Evolutionary conservation across 1,140 invertebrate genomes (phyloP), one percentile per base, ranked within the genome.

Genomic region (Pygmarrhopalites habei): DNA sequence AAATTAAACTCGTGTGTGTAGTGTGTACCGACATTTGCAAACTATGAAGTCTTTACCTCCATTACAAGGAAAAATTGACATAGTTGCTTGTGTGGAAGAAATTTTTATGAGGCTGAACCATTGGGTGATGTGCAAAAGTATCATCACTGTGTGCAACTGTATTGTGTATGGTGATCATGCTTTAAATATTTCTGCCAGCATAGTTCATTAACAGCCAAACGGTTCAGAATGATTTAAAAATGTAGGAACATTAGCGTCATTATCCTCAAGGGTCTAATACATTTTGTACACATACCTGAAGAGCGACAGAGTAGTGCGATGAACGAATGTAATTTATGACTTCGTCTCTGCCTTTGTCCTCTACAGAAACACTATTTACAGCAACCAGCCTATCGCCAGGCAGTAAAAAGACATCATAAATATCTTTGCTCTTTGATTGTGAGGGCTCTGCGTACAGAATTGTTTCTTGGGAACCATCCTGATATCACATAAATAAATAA

Each of bases 321-420:
- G 86, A 85, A 66, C 88, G 88, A 69, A 97, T 95, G 70, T 95
- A 81, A 74, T 95, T 90, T 67, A 95, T 94, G 62, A 97, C 89
- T 72, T 95, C 89, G 74, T 97, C 94, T 30, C 92, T 81, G 19
- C 83, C 84, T 73, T 88, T 86, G 46, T 87, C 86, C 73, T 92
- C 89, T 0, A 96, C 91, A 62, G 84, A 83, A 35, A 87, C 82
- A 25, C 86, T 86, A 75, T 95, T 95, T 10, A 98, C 90, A 80
- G 94, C 89, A 62, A 97, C 79, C 0, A 98, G 81, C 71, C 89
- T 82, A 78, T 98, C 94, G 12, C 94, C 94, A 39, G 94, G 93
- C 47, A 96, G 75, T 14, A 97, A 79, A 25, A 62, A 64, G 28
- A 59, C 59, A 17, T 65, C 55, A 47, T 39, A n/a, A 87, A 89